Percentiles rank a stretch among this genome's conserved stretches.
phyloP scores from a whole-genome alignment of 1,140 invertebrate genomes.

The Drusus annulatus region DNA sequence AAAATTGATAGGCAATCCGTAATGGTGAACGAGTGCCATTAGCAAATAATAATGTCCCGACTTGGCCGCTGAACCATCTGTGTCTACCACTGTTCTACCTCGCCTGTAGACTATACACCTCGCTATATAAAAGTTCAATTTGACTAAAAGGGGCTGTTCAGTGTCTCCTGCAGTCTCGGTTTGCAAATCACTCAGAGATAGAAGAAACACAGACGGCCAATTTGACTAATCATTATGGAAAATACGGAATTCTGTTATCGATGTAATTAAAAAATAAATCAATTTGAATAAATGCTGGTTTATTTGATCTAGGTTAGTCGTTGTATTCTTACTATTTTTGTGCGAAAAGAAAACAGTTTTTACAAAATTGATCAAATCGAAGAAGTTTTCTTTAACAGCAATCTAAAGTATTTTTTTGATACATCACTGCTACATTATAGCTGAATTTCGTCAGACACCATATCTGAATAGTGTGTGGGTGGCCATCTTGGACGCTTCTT shows the following conservation, averaged over 20 bases:
- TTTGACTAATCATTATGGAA: slow-evolving; percentile 13
- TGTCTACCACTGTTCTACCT: slow-evolving; percentile 44
- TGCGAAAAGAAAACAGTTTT: background rate
- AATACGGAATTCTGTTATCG: too few relatives aligned
- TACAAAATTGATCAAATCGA: too few relatives aligned
- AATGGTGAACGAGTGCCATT: slow-evolving; percentile 41
- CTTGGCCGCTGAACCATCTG: slow-evolving; percentile 48
- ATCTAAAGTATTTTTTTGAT: too few relatives aligned
- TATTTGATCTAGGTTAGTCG: background rate
- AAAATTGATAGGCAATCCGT: slow-evolving; percentile 14
- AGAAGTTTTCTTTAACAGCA: too few relatives aligned
- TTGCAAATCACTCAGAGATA: slow-evolving; percentile 33
- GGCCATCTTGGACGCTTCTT: too few relatives aligned
- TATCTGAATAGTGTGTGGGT: too few relatives aligned
- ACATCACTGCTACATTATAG: too few relatives aligned
- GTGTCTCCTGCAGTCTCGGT: slow-evolving; percentile 71
- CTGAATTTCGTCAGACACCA: too few relatives aligned
- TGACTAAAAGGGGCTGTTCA: slow-evolving; percentile 74
- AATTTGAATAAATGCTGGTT: background rate
- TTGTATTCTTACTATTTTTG: too few relatives aligned
- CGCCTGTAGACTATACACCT: too few relatives aligned
- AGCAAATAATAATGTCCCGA: slow-evolving; percentile 46
- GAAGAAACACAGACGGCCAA: slow-evolving; percentile 27
- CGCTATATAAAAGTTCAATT: slow-evolving; percentile 72
- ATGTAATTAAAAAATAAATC: slow-evolving; percentile 6